Base-by-base conservation (phyloP, 2,888 invertebrate genomes). In the Thecophora atra region DNA sequence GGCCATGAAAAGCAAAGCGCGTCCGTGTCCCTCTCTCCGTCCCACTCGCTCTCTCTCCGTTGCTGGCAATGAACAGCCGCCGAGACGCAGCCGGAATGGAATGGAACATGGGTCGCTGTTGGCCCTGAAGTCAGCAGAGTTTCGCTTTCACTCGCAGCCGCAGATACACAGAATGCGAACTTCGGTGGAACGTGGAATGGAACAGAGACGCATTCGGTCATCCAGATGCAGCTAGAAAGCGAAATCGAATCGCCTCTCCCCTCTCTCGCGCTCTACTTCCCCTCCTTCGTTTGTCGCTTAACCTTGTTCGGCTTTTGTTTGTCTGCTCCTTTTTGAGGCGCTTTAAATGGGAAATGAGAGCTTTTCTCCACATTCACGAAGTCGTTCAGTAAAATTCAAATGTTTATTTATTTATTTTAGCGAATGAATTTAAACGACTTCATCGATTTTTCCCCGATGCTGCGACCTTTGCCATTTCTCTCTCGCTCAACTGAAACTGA, bases 111-210 rank as follows among this genome's bases (percentile, higher is more conserved):
- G 37, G 11, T 37, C 7, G 6, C 26, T 11, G 26, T 26, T 44
- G 17, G 37, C 1, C 37, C 47, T 1, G 21, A 1, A 21, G 47
- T 30, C 21, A 17, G 17, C 66, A 66, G 54, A 66, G 52, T 66
- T 66, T 66, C 66, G 66, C 66, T 66, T 66, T 66, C 54, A 19
- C 30, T 21, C 42, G 64, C 15, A 11, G 44, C 63, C 19, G 6
- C 54, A 54, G n/a, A 19, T 54, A 19, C 52, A 17, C 52, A 52
- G 6, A 17, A 13, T 19, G 54, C 28, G 26, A 58, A 26, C 21
- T 26, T 8, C 58, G 28, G 17, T 63, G 44, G 6, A 17, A 17
- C 28, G 30, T 26, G 30, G 28, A 30, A 7, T 7, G 17, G 60
- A 60, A 30, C 47, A n/a, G 47, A 47, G 47, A 5, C 2, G 47